These are phyloP conservation scores for Labroides dimidiatus DNA, from an alignment of 2,797 vertebrate genomes.

Conservation along the genomic window DNA sequence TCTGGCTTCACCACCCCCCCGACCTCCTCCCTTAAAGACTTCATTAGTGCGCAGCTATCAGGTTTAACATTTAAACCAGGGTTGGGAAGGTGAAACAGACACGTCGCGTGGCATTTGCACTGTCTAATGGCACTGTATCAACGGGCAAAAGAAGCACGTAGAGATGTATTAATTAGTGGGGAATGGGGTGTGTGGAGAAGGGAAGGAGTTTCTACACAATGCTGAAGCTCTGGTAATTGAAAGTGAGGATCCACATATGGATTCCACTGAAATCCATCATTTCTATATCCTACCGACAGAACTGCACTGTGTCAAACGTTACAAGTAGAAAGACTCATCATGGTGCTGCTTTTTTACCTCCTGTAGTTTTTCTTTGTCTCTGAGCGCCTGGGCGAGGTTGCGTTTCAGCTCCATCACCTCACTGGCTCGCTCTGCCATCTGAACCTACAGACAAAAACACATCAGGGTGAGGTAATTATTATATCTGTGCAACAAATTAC, in stretches of 20 bases:
- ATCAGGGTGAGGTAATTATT: not conserved
- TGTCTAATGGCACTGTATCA: slow-evolving; percentile 74
- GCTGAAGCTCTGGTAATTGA: slow-evolving; percentile 22
- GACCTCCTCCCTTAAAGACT: slow-evolving; percentile 75
- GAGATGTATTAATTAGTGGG: slow-evolving; percentile 76
- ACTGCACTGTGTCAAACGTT: not conserved
- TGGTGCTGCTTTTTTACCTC: slow-evolving; percentile 65
- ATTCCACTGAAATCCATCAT: slow-evolving; percentile 20
- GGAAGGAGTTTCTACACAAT: slow-evolving; percentile 25
- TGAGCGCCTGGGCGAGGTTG: slow-evolving; percentile 85
- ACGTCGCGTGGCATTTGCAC: slow-evolving; percentile 82
- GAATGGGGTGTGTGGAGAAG: slow-evolving; percentile 26
- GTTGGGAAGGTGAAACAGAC: slow-evolving; percentile 81
- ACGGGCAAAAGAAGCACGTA: slow-evolving; percentile 47
- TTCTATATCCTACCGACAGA: not conserved
- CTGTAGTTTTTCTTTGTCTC: slow-evolving; percentile 87
- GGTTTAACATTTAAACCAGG: slow-evolving; percentile 87
- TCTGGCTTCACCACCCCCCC: slow-evolving; percentile 23
- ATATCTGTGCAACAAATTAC: not conserved
- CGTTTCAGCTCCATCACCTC: slow-evolving; percentile 88
- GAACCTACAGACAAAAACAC: slow-evolving; percentile 79
- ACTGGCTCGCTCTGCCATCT: slow-evolving; percentile 89
- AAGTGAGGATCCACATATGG: slow-evolving; percentile 31
- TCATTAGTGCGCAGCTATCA: slow-evolving; percentile 82
- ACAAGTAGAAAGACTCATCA: not conserved